Evolutionary conservation across 2,113 vertebrate genomes (phyloP).

Genomic region (Malurus melanocephalus): DNA sequence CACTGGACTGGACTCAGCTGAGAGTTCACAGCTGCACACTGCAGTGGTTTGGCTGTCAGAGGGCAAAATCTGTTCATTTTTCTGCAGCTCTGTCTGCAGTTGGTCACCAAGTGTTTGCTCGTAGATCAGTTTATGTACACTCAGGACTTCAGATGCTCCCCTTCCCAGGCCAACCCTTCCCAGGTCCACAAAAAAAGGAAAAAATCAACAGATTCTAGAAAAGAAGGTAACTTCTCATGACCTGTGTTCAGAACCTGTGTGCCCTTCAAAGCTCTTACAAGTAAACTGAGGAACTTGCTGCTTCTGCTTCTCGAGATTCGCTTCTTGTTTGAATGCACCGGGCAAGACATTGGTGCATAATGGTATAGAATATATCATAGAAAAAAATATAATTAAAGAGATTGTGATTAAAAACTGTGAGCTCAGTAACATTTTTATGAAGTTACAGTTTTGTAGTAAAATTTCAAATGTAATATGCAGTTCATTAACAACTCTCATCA

Average conservation of each 20-base stretch:
- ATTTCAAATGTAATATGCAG: background rate
- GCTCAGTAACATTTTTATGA: background rate
- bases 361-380: background rate
- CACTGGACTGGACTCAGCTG: background rate
- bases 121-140: background rate
- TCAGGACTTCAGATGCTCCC: background rate
- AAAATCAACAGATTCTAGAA: background rate
- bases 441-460: background rate
- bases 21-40: background rate
- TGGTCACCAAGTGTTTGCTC: background rate
- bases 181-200: background rate
- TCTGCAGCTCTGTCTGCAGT: background rate
- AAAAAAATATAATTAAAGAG: background rate
- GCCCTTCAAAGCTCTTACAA: background rate
- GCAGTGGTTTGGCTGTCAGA: background rate
- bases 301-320: background rate
- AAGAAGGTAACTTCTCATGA: background rate
- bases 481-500: constrained; percentile 26
- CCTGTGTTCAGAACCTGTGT: background rate
- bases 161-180: background rate
- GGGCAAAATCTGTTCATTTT: background rate
- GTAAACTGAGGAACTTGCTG: background rate
- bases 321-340: background rate
- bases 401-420: background rate
- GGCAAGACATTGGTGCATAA: background rate